Conservation (phyloP, 2,113 vertebrate genomes). For the Coturnix japonica region DNA sequence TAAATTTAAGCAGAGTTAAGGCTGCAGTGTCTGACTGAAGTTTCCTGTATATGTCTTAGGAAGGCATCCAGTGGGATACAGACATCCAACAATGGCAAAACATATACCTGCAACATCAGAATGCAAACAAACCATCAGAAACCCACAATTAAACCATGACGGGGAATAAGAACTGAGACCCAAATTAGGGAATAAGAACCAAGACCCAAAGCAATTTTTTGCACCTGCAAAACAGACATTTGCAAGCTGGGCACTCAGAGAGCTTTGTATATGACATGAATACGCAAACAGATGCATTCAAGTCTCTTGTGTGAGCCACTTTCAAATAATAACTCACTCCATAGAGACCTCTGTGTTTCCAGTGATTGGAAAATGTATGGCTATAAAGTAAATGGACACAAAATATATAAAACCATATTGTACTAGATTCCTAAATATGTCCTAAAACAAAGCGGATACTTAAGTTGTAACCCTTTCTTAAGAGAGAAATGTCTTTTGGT, state of each 20-base stretch:
- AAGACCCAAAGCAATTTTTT: neutral
- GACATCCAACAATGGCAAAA: neutral
- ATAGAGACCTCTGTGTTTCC: neutral
- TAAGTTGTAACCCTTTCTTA: neutral
- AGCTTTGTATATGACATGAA: neutral
- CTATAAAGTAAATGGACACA: neutral
- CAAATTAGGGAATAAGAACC: neutral
- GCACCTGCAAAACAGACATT: neutral
- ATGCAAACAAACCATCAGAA: neutral
- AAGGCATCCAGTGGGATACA: neutral
- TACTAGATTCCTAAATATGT: neutral
- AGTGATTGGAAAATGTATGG: neutral
- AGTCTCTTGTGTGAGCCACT: neutral
- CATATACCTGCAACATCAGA: neutral
- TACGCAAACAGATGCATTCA: neutral
- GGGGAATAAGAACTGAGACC: neutral
- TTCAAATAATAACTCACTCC: neutral
- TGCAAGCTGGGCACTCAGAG: neutral
- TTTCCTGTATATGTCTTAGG: neutral
- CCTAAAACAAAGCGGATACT: neutral
- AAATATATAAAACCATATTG: neutral
- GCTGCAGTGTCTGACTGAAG: neutral
- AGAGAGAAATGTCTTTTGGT: neutral
- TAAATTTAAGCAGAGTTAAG: constrained; percentile 30
- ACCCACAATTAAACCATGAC: neutral